Base-by-base conservation (phyloP, 2,113 vertebrate genomes). In the Engystomops pustulosus region DNA sequence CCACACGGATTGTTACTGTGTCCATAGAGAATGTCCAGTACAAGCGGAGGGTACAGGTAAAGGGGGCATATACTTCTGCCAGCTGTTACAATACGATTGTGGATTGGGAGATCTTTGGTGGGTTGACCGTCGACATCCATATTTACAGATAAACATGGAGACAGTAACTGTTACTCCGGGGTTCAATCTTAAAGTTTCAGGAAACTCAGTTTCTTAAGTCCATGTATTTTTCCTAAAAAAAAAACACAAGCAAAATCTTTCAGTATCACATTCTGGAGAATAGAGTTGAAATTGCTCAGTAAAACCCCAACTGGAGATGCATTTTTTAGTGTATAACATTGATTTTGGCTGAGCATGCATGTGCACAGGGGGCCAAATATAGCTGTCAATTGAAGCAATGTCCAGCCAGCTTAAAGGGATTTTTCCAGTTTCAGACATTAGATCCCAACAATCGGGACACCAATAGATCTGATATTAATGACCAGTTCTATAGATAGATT, bases 171-270 rank as follows among this genome's bases (percentile, higher is more conserved):
- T n/a, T n/a, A n/a, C n/a, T n/a, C n/a, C 18, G 6, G 14, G 20
- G 15, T 10, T 38, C 17, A 38, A 8, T 41, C 69, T 45, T 6
- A 15, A 14, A 45, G 11, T 27, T 23, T 25, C 12, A 27, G 38
- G 36, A 8, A 14, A 27, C 41, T 72, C 41, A 72, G 41, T 72
- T 72, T 47, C 69, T 72, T 47, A 72, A 8, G 6, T 72, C 69
- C 38, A 72, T 72, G 41, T 72, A 72, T 47, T 27, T 72, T 72
- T 72, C 41, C 69, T 72, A 25, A 9, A 44, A 45, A 25, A 18
- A 44, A 11, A 72, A 44, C 3, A 72, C n/a, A 45, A 47, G 27
- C n/a, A 6, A 62, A 9, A 25, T 25, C 18, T 23, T 38, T 41
- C 0, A 20, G 20, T n/a, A n/a, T n/a, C n/a, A n/a, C n/a, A n/a